Evolutionary conservation across 2,113 vertebrate species (phyloP).

Genomic region (Pituophis catenifer): DNA sequence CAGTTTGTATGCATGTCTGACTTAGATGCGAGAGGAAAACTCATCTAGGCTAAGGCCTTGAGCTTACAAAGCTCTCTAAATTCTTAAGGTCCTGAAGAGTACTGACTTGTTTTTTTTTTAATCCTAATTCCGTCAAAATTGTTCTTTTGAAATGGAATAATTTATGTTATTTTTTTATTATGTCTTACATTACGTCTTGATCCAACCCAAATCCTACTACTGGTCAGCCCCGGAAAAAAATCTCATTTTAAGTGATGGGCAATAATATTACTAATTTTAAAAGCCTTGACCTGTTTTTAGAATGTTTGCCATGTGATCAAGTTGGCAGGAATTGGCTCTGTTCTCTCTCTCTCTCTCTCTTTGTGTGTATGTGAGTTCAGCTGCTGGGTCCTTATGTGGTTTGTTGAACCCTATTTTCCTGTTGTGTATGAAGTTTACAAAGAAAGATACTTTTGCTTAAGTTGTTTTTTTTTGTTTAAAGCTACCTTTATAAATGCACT

Average conservation of each 20-base stretch:
- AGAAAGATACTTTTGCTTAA: background rate
- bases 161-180: no score
- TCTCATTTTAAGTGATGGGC: background rate
- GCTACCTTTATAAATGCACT: background rate
- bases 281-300: background rate
- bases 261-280: background rate
- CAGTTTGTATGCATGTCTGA: background rate
- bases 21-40: background rate
- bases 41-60: background rate
- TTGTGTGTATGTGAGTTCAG: background rate
- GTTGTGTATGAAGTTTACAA: background rate
- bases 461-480: background rate
- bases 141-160: background rate
- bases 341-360: background rate
- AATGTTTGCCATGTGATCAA: background rate
- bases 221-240: background rate
- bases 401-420: background rate
- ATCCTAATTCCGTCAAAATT: background rate
- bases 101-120: background rate
- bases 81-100: background rate
- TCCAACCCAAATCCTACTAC: background rate
- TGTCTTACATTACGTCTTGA: background rate
- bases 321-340: background rate
- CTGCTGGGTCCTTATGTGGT: background rate
- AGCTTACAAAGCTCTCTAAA: background rate